Conservation (phyloP, 2,797 vertebrate genomes). For the Pachyuromys duprasi region DNA sequence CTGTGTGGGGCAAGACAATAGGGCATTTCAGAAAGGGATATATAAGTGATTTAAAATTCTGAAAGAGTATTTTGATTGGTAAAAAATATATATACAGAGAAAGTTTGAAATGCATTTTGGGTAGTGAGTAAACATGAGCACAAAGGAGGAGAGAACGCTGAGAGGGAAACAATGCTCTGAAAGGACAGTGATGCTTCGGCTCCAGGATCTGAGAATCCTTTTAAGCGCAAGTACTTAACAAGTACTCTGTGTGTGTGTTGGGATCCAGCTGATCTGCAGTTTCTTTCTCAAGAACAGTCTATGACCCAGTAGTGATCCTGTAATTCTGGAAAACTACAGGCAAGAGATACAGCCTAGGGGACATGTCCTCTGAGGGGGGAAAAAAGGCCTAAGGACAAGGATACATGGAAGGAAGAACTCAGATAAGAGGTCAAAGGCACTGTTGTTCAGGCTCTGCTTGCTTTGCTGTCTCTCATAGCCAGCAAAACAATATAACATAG, state of each 20-base stretch:
- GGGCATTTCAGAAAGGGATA: background rate
- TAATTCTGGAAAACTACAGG: background rate
- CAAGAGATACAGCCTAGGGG: no score
- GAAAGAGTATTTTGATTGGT: no score
- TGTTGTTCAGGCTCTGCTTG: background rate
- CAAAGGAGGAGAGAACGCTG: background rate
- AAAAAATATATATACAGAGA: no score
- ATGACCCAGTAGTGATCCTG: no score
- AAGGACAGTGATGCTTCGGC: rapidly evolving
- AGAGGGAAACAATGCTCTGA: background rate
- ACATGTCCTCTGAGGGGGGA: background rate
- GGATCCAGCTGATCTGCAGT: background rate
- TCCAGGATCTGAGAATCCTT: background rate
- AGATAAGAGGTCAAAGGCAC: background rate
- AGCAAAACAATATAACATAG: no score
- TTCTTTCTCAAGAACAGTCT: background rate
- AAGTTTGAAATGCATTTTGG: background rate
- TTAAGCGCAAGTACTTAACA: background rate
- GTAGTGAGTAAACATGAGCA: background rate
- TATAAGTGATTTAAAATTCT: background rate
- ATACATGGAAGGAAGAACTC: background rate
- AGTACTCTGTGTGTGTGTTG: background rate
- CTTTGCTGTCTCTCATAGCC: background rate
- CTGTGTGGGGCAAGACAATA: background rate
- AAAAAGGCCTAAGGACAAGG: background rate